Evolutionary conservation across 2,113 vertebrate species (phyloP), one percentile per base, ranked within the genome.

Genomic region (Neomonachus schauinslandi): DNA sequence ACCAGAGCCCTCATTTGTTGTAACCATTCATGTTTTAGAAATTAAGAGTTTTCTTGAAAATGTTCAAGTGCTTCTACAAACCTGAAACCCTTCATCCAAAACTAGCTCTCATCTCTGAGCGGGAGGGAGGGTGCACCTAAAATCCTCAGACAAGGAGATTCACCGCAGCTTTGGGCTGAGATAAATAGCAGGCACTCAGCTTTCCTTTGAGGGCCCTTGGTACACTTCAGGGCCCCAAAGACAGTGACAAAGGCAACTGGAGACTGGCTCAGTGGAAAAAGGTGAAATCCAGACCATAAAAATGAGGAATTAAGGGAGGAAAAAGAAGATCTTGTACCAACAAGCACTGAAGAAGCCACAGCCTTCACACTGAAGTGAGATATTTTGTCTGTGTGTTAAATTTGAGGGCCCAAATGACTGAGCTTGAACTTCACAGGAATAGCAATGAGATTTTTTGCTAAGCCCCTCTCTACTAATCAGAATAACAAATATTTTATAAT

Each of bases 31-130:
- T 11, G 69, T 90, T 36, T 79, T 93, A 85, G 79, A 85, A 97
- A 97, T 80, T 71, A 88, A 93, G 81, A 92, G 2, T 92, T 95
- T 91, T 10, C 49, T 76, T 87, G 28, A 89, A 86, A 93, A 93
- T 5, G 19, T 80, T 95, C 14, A 0, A 76, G 83, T 87, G 61
- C 7, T 90, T 77, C 67, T 92, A 28, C 28, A 94, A 84, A 65
- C 59, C 46, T 4, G 15, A 55, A 97, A 91, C 8, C 33, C 19
- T 46, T 97, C 81, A 36, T 84, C 24, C 22, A 76, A 92, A 96
- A 10, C 14, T 51, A 33, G 14, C 49, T 91, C 79, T 98, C 67
- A 46, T 80, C 24, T 88, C 46, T 71, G 63, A 96, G 65, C 19
- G 42, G 74, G 72, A 92, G 26, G 69, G 53, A 89, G 21, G 16